Conservation (phyloP, 2,797 vertebrate genomes). For the Poecilia gillii region DNA sequence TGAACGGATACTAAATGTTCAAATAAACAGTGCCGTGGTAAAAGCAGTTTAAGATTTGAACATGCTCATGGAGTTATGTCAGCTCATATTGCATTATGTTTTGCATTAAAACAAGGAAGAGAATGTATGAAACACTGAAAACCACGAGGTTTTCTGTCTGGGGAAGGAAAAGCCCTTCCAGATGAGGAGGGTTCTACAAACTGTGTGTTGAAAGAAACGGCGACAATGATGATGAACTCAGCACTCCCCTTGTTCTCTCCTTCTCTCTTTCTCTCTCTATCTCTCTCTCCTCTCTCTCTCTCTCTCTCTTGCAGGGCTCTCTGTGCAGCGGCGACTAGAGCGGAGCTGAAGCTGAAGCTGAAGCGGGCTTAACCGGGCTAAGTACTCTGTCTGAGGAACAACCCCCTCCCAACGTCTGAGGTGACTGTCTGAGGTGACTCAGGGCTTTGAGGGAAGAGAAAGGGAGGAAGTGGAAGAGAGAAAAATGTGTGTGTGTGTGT, state of each 20-base stretch:
- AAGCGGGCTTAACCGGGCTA: conserved; percentile 67
- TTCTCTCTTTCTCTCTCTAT: conserved; percentile 43
- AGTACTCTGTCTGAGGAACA: conserved; percentile 64
- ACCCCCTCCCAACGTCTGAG: conserved; percentile 63
- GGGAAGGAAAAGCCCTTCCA: conserved; percentile 49
- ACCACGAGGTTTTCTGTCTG: conserved; percentile 9
- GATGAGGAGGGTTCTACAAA: conserved; percentile 34
- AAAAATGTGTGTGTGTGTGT: not conserved
- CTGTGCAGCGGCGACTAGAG: conserved; percentile 60
- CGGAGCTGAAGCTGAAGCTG: conserved; percentile 32
- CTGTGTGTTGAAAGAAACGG: conserved; percentile 11
- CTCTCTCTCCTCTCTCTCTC: conserved; percentile 37
- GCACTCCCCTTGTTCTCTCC: conserved; percentile 53
- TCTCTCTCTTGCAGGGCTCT: conserved; percentile 60
- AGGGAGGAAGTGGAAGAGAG: conserved; percentile 11
- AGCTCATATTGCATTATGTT: not conserved
- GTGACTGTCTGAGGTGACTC: conserved; percentile 78
- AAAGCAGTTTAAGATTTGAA: not conserved
- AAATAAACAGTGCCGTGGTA: not conserved
- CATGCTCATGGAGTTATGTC: not conserved
- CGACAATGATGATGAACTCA: conserved; percentile 49
- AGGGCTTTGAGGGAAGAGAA: conserved; percentile 57
- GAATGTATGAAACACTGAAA: not conserved
- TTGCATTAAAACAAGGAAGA: not conserved
- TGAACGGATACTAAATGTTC: not conserved